Base-by-base conservation (phyloP, 2,113 vertebrate genomes). In the Scomber scombrus region DNA sequence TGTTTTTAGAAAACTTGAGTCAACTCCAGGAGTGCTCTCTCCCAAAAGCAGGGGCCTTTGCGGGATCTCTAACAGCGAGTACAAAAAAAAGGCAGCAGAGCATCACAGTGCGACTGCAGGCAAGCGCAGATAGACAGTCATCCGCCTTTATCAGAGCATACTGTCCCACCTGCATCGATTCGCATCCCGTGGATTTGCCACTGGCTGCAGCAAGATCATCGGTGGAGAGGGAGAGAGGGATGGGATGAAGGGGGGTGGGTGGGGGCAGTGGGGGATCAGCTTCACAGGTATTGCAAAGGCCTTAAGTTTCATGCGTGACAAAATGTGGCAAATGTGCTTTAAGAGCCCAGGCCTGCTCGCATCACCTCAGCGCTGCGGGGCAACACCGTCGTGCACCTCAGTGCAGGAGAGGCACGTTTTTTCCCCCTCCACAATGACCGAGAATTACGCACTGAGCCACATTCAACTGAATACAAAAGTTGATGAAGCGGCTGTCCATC, bases 151-250 rank as follows among this genome's bases (percentile, higher is more conserved):
- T 85, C 80, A 11, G 81, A 78, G 89, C 75, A 12, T 8, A 74
- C 76, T 85, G 85, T 88, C 90, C 91, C 87, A 85, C 84, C 79
- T 80, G 91, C 87, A 92, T 85, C 80, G 76, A 86, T 78, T 70
- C 76, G 45, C 83, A 69, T 73, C 79, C 71, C 81, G 81, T 26
- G 79, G 70, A 75, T 75, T 61, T 49, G 57, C 71, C 76, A 80
- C 82, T 64, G 84, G 79, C 81, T 84, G 62, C 75, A 66, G 71
- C 21, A 15, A 54, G 68, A 82, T 61, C 67, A 77, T 61, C 77
- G 60, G 55, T 8, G 34, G 7, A 16, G 5, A 2, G 13, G 0
- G 7, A 3, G 7, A 23, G 14, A 60, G 31, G 3, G 16, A 1
- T 7, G 14, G 1, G 40, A 8, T 6, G 51, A 8, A 18, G 14